These are phyloP conservation scores for Mastigias papua DNA, from an alignment of 30 jellyfish, hydroid and myxozoan species.

Conservation along the genomic window DNA sequence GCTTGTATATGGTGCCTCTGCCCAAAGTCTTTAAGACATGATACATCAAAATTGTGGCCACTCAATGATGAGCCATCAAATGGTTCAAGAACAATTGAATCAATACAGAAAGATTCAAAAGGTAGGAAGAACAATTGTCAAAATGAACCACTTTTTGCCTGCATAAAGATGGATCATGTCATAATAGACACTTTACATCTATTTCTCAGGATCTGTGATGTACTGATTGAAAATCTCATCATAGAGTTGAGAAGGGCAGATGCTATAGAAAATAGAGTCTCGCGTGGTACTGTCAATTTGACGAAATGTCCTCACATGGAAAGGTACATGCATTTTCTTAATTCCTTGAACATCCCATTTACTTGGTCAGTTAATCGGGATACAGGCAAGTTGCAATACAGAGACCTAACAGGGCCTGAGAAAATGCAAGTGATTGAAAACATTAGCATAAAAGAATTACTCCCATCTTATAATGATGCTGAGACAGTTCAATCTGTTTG, in stretches of 20 bases:
- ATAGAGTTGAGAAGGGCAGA: slow-evolving; percentile 17
- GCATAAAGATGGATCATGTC: slow-evolving; percentile 26
- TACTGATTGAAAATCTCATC: slow-evolving; percentile 31
- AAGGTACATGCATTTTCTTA: slow-evolving; percentile 3
- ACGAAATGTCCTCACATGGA: too few relatives aligned
- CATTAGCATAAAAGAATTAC: neutral
- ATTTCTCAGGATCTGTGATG: slow-evolving; percentile 32
- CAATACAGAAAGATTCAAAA: slow-evolving; percentile 16
- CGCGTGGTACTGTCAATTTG: too few relatives aligned
- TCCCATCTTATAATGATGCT: slow-evolving; percentile 40
- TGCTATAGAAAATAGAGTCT: too few relatives aligned
- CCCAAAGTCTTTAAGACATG: slow-evolving; percentile 16
- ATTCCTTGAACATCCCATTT: neutral
- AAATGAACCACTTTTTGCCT: slow-evolving; percentile 10
- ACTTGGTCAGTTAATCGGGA: slow-evolving; percentile 15
- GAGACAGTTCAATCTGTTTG: slow-evolving; percentile 26
- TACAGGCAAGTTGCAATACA: neutral
- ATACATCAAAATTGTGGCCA: slow-evolving; percentile 20
- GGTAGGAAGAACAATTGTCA: slow-evolving; percentile 18
- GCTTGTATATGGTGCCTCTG: slow-evolving; percentile 69
- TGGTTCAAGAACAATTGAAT: slow-evolving; percentile 18
- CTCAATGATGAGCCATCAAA: neutral
- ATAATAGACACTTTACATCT: slow-evolving; percentile 59
- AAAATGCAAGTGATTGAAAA: slow-evolving; percentile 10
- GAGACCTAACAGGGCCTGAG: slow-evolving; percentile 69